Conservation (phyloP, 2,888 invertebrate genomes). For the Aphrophora alni region DNA sequence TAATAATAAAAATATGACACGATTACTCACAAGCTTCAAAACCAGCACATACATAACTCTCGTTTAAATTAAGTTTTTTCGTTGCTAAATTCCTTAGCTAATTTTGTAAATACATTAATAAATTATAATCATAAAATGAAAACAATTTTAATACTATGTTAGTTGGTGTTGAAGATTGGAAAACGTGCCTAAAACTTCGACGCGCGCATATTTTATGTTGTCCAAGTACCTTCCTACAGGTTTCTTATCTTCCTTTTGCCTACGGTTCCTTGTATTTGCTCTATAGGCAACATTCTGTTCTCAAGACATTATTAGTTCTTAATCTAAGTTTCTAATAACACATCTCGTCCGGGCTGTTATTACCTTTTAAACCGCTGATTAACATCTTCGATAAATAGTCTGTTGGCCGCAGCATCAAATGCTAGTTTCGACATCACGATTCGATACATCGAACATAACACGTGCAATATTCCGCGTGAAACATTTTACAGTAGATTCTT, state of each 20-base stretch:
- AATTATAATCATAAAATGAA: neutral
- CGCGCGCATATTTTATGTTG: neutral
- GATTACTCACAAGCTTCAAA: too few species aligned
- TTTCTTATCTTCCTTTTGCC: neutral
- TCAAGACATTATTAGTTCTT: conserved; percentile 32
- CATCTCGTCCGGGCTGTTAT: neutral
- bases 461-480: neutral
- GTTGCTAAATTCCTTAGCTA: neutral
- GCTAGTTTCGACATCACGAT: neutral
- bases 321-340: conserved; percentile 25
- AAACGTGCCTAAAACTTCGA: conserved; percentile 2
- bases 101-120: neutral
- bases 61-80: too few species aligned
- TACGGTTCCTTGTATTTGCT: conserved; percentile 28
- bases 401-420: neutral
- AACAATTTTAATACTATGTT: neutral
- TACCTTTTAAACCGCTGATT: neutral
- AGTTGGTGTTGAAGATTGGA: neutral
- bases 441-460: neutral
- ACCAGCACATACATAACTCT: too few species aligned
- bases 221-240: neutral
- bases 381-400: conserved; percentile 9
- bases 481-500: too few species aligned
- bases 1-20: too few species aligned
- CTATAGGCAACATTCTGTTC: conserved; percentile 11